Conservation (phyloP, 2,797 vertebrate species). For the Paedocypris micromegethes region DNA sequence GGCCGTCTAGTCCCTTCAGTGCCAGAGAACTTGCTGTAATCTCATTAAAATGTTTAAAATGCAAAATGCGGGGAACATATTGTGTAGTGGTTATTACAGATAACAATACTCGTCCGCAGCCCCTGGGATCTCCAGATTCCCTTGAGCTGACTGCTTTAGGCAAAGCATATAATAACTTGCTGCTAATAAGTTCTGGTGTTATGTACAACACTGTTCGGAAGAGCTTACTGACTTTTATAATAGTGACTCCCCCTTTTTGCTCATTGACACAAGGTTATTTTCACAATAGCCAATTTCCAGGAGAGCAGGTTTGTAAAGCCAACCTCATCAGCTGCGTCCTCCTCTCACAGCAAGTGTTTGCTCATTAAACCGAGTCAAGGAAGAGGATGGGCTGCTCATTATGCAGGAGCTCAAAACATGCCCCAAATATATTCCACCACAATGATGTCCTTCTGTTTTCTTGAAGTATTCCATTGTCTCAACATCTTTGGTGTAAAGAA, state of each 20-base stretch:
- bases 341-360: conserved; percentile 4
- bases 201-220: background rate
- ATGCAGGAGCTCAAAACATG: conserved; percentile 6
- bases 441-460: conserved; percentile 12
- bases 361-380: conserved; percentile 7
- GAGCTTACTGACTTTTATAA: background rate
- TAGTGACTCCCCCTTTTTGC: background rate
- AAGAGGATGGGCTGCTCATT: background rate
- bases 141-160: conserved; percentile 12
- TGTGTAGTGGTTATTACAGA: conserved; percentile 56
- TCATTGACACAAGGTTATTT: conserved; percentile 1
- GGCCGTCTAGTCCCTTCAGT: conserved; percentile 34
- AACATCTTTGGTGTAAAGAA: background rate
- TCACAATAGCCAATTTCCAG: background rate
- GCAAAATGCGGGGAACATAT: conserved; percentile 49
- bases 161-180: conserved; percentile 56
- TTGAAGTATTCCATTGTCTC: too few species aligned
- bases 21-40: conserved; percentile 49
- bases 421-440: background rate
- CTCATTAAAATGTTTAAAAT: conserved; percentile 56
- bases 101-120: conserved; percentile 50
- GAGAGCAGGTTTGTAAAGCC: background rate
- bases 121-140: conserved; percentile 9
- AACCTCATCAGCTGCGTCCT: conserved; percentile 14
- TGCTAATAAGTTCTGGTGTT: conserved; percentile 49